Evolutionary conservation across 1,140 invertebrate species (phyloP).

Genomic region (Lucilia sericata): DNA sequence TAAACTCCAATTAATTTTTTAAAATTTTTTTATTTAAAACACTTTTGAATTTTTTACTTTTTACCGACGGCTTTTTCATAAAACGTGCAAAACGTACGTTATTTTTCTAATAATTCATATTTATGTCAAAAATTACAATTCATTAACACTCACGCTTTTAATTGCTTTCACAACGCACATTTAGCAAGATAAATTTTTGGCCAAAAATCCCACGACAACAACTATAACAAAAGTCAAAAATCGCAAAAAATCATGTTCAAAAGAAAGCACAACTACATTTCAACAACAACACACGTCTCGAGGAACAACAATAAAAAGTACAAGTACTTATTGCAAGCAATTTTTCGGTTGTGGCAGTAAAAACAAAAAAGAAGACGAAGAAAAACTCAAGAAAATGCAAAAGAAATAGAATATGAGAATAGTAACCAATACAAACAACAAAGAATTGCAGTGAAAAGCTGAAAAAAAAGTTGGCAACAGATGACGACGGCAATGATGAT

Average conservation of each 20-base stretch:
- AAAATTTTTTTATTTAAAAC: too few relatives aligned
- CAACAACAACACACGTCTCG: background rate
- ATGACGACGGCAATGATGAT: slow-evolving; percentile 9
- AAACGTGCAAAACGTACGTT: background rate
- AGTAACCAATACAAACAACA: background rate
- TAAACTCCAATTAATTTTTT: background rate
- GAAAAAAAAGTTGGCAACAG: slow-evolving; percentile 31
- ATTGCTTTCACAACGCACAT: slow-evolving; percentile 2
- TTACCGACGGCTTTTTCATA: slow-evolving; percentile 2
- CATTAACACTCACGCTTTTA: slow-evolving; percentile 40
- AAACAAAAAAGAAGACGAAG: background rate
- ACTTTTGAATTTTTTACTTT: background rate
- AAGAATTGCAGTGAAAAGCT: slow-evolving; percentile 21
- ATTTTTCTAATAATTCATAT: background rate
- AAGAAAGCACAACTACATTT: background rate
- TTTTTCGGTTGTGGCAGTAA: background rate
- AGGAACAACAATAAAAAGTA: background rate
- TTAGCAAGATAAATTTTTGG: background rate
- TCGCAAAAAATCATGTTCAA: background rate
- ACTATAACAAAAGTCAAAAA: too few relatives aligned
- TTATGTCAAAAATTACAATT: background rate
- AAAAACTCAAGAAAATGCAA: background rate
- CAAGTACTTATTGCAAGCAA: background rate
- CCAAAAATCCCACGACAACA: background rate
- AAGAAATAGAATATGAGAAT: background rate